phyloP scores from a whole-genome alignment of 2,888 invertebrate genomes.

The Trichacis sp. region DNA sequence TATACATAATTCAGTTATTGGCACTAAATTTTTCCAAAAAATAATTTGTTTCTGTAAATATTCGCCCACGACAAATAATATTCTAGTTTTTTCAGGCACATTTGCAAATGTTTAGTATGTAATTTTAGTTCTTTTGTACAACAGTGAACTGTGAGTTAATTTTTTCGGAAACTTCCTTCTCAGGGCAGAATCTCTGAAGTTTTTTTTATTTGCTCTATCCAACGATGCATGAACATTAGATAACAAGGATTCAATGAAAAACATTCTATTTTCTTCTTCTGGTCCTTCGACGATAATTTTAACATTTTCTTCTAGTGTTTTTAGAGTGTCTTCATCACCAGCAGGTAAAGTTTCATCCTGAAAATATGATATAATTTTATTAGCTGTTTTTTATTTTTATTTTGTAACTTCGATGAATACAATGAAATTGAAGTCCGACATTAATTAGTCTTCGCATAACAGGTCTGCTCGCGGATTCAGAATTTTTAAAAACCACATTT shows the following conservation, averaged over 20 bases:
- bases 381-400: too few relatives aligned
- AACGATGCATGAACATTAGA: conserved; percentile 77
- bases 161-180: conserved; percentile 71
- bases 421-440: conserved; percentile 62
- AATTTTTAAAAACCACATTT: conserved; percentile 76
- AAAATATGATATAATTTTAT: too few relatives aligned
- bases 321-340: conserved; percentile 73
- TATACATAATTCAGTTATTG: too few relatives aligned
- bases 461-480: conserved; percentile 75
- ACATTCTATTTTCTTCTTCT: conserved; percentile 70
- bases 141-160: conserved; percentile 68
- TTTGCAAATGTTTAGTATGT: conserved; percentile 70
- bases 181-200: conserved; percentile 33
- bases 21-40: too few relatives aligned
- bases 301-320: conserved; percentile 74
- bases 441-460: conserved; percentile 74
- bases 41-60: conserved; percentile 9
- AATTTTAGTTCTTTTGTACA: conserved; percentile 22
- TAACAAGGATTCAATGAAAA: conserved; percentile 76
- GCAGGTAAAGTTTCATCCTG: conserved; percentile 73
- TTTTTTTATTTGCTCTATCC: conserved; percentile 65
- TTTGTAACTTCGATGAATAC: too few relatives aligned
- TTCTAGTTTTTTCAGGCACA: conserved; percentile 77
- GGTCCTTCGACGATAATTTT: conserved; percentile 75
- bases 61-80: conserved; percentile 79